These are phyloP conservation scores for Daphoenositta chrysoptera DNA, from an alignment of 2,113 vertebrate species.

Conservation along the genomic window DNA sequence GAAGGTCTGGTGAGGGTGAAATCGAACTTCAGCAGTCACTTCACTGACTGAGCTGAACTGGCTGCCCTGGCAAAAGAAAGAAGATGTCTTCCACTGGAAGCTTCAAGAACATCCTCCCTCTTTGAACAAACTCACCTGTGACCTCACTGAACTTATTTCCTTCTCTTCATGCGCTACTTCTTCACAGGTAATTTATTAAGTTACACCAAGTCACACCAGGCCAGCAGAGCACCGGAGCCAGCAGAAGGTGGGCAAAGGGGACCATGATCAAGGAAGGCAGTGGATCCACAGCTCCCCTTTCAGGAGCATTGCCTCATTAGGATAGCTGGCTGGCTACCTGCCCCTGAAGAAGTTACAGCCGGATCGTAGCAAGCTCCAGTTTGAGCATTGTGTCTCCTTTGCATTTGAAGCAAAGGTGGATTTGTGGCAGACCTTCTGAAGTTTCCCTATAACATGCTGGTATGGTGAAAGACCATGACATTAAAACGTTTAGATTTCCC, in stretches of 20 bases:
- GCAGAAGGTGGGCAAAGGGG: neutral
- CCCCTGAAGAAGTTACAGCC: neutral
- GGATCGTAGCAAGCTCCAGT: neutral
- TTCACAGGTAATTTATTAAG: neutral
- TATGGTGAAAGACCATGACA: neutral
- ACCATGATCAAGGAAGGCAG: neutral
- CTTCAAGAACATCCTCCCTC: neutral
- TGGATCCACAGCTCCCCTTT: neutral
- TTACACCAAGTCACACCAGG: neutral
- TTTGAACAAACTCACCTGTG: neutral
- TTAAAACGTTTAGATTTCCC: neutral
- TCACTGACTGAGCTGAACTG: neutral
- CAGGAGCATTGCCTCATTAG: neutral
- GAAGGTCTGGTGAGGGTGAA: neutral
- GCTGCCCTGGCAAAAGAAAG: neutral
- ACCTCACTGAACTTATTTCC: neutral
- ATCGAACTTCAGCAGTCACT: neutral
- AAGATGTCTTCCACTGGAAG: rapidly evolving
- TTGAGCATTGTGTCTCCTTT: neutral
- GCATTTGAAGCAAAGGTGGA: neutral
- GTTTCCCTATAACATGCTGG: neutral
- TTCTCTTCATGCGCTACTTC: neutral
- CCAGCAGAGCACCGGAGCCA: neutral
- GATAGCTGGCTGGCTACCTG: neutral
- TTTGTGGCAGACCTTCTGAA: neutral